Base-by-base conservation (phyloP, 2,888 invertebrate species). In the Incurvaria masculella region DNA sequence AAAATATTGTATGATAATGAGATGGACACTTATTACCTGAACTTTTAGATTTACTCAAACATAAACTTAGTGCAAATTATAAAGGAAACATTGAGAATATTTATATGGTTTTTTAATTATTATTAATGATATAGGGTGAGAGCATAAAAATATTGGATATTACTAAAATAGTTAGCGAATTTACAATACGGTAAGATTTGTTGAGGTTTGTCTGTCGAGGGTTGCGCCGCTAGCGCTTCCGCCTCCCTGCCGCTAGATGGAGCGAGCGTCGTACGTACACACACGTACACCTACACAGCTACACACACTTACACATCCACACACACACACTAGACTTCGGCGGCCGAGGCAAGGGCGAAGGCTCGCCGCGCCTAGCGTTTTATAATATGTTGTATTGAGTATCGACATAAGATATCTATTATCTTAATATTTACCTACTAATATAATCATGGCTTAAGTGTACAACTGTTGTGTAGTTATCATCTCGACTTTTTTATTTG, bases 161-260 rank as follows among this genome's bases (percentile, higher is more conserved):
- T 76, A 78, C 75, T 76, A 78, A 78, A 75, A 76, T 78, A 78
- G 76, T 76, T 76, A 78, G 78, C 75, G 66, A 76, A 78, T 74
- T 78, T 76, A 76, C 75, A 73, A 73, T 76, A 78, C 72, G 74
- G 65, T 76, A 78, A 76, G 76, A 74, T 67, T 72, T 72, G 67
- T 71, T 73, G 71, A 72, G 75, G 72, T 70, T 72, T 63, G 69
- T 70, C 74, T 74, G 76, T 78, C 75, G 70, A 71, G 66, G 67
- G 72, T 63, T 49, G 39, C 52, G 53, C 55, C 52, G 52, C 44
- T 59, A 56, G 55, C 46, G 53, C 57, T 57, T 49, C 51, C 57
- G 53, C 57, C 44, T 53, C 49, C 23, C 23, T 10, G 23, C 10
- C 4, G 23, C 23, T 4, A 23, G 23, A 6, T 6, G 23, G 4